Conservation (phyloP, 2,888 invertebrate genomes). For the Andricus quercusramuli region DNA sequence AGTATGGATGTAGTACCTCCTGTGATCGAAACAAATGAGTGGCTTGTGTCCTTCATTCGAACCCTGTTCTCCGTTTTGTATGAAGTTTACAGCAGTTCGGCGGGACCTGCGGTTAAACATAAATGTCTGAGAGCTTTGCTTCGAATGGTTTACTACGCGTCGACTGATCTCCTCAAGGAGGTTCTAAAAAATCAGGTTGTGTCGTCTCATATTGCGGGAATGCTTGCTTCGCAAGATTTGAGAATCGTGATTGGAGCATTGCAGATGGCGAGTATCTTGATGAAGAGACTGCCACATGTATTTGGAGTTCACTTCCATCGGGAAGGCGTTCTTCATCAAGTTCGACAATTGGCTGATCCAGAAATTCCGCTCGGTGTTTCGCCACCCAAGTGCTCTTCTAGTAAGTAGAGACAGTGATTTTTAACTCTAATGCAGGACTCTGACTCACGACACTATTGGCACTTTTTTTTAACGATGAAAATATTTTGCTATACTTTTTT, state of each 20-base stretch:
- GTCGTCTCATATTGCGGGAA: constrained; percentile 98
- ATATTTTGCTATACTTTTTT: too few relatives aligned
- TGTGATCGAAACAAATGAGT: constrained; percentile 76
- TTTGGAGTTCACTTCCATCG: constrained; percentile 97
- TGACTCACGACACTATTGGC: too few relatives aligned
- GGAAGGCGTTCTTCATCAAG: constrained; percentile 98
- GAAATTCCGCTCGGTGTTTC: constrained; percentile 81
- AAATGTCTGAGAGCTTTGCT: constrained; percentile 97
- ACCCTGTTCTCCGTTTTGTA: constrained; percentile 96
- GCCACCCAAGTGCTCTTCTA: constrained; percentile 78
- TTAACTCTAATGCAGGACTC: too few relatives aligned
- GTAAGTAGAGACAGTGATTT: constrained; percentile 56
- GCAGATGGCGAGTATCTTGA: constrained; percentile 97
- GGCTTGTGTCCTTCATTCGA: constrained; percentile 81
- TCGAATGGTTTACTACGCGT: constrained; percentile 97
- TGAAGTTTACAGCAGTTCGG: constrained; percentile 98
- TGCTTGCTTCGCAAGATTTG: constrained; percentile 98
- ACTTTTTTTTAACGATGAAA: too few relatives aligned
- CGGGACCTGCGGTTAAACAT: constrained; percentile 97
- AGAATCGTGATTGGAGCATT: constrained; percentile 97
- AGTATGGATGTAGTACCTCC: constrained; percentile 77
- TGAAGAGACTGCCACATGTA: constrained; percentile 97
- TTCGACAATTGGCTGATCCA: constrained; percentile 86
- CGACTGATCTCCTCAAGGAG: constrained; percentile 89
- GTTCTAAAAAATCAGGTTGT: constrained; percentile 87